Evolutionary conservation across 2,888 invertebrate species (phyloP).

Genomic region (Oligia latruncula): DNA sequence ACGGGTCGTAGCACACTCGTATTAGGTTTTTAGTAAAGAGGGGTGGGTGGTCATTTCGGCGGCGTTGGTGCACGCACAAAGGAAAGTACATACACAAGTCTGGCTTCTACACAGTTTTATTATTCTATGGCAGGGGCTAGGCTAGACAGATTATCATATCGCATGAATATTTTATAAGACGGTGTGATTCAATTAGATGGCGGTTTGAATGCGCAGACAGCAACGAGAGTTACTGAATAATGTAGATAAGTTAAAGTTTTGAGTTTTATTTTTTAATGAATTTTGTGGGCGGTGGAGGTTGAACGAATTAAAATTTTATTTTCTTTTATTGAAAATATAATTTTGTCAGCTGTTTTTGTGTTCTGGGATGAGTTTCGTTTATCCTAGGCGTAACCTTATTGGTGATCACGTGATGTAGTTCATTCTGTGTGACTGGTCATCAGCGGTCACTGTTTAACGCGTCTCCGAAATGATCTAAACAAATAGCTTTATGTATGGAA

Average conservation of each 20-base stretch:
- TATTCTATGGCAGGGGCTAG: conserved; percentile 54
- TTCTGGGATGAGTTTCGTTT: neutral
- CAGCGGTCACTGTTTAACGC: too few relatives aligned
- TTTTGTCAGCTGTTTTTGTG: neutral
- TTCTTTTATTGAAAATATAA: neutral
- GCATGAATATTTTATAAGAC: conserved; percentile 89
- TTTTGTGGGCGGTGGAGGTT: conserved; percentile 48
- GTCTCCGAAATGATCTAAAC: neutral
- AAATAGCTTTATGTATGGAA: neutral
- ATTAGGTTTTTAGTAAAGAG: neutral
- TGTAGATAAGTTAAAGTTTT: conserved; percentile 63
- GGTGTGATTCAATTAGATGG: conserved; percentile 85
- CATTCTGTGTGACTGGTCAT: neutral
- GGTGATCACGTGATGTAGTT: neutral
- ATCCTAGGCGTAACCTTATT: too few relatives aligned
- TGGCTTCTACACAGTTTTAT: conserved; percentile 14
- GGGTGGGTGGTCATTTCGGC: neutral
- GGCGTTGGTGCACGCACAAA: neutral
- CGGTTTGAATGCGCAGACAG: conserved; percentile 70
- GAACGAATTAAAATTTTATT: conserved; percentile 10
- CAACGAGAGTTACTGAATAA: conserved; percentile 73
- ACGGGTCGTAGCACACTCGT: neutral
- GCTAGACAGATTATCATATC: conserved; percentile 85
- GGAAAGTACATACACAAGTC: neutral
- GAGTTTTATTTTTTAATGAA: conserved; percentile 60